These are phyloP conservation scores for Petrocephalus schoutedeni DNA, from an alignment of 2,797 vertebrate species.

Conservation along the genomic window DNA sequence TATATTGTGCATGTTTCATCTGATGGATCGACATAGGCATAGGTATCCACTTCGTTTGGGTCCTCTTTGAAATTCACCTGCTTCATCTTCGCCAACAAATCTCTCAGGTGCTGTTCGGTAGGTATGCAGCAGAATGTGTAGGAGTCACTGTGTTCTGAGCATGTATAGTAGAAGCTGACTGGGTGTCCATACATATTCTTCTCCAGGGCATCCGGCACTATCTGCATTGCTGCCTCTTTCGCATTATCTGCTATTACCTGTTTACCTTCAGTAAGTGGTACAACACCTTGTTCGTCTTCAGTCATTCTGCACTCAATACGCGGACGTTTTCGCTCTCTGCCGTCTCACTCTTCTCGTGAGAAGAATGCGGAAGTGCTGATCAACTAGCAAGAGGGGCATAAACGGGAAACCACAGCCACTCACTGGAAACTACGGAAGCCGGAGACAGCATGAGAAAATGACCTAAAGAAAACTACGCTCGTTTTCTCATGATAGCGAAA, in stretches of 20 bases:
- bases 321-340: background rate
- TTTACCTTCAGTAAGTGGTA: constrained; percentile 1
- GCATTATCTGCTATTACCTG: background rate
- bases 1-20: background rate
- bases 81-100: background rate
- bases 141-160: constrained; percentile 15
- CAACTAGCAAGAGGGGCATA: background rate
- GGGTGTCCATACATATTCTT: constrained; percentile 21
- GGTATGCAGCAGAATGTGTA: constrained; percentile 31
- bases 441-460: background rate
- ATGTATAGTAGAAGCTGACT: constrained; percentile 23
- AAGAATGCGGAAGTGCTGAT: background rate
- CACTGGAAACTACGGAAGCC: background rate
- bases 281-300: background rate
- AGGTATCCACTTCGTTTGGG: background rate
- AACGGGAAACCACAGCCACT: background rate
- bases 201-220: constrained; percentile 28
- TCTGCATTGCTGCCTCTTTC: background rate
- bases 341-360: background rate
- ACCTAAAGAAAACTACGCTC: background rate
- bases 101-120: background rate
- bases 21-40: background rate
- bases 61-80: constrained; percentile 21
- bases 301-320: background rate
- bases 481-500: too few relatives aligned